Conservation (phyloP, 2,797 vertebrate genomes). For the Microctenopoma steveboyesi region DNA sequence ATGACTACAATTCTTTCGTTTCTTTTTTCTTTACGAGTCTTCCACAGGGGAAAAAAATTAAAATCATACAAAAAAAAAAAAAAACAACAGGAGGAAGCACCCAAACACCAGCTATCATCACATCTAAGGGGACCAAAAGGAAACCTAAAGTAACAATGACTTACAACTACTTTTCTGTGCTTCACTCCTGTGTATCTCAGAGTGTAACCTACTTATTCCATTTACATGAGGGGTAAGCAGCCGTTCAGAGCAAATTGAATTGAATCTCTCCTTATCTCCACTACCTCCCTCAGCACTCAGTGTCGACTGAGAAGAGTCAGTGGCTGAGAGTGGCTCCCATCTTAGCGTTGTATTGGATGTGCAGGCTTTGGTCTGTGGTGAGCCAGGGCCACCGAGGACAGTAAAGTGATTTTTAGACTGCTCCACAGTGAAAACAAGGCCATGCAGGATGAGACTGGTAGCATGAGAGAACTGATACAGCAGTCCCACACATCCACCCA, state of each 20-base stretch:
- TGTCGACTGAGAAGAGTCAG: constrained; percentile 72
- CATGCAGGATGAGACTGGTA: constrained; percentile 54
- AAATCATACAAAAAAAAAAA: constrained; percentile 26
- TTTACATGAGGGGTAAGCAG: constrained; percentile 72
- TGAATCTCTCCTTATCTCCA: constrained; percentile 76
- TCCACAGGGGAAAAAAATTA: constrained; percentile 13
- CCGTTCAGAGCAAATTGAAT: constrained; percentile 75
- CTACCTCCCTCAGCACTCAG: constrained; percentile 71
- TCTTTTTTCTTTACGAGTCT: constrained; percentile 16
- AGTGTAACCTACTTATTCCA: constrained; percentile 73
- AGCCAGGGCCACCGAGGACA: constrained; percentile 64
- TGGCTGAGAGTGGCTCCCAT: constrained; percentile 73
- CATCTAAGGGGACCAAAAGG: constrained; percentile 41
- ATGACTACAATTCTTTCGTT: constrained; percentile 4
- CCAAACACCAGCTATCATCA: constrained; percentile 13
- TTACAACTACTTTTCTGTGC: constrained; percentile 16
- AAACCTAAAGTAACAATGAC: constrained; percentile 28
- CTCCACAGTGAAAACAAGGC: constrained; percentile 53
- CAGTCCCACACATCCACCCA: constrained; percentile 65
- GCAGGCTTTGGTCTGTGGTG: constrained; percentile 68
- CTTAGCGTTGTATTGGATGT: constrained; percentile 83
- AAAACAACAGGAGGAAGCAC: background rate
- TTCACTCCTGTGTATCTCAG: constrained; percentile 44
- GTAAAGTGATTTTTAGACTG: constrained; percentile 69
- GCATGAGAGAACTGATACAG: constrained; percentile 43